Evolutionary conservation across 2,888 invertebrate genomes (phyloP), one percentile per base, ranked within the genome.

Genomic region (Pyrrhia umbra): DNA sequence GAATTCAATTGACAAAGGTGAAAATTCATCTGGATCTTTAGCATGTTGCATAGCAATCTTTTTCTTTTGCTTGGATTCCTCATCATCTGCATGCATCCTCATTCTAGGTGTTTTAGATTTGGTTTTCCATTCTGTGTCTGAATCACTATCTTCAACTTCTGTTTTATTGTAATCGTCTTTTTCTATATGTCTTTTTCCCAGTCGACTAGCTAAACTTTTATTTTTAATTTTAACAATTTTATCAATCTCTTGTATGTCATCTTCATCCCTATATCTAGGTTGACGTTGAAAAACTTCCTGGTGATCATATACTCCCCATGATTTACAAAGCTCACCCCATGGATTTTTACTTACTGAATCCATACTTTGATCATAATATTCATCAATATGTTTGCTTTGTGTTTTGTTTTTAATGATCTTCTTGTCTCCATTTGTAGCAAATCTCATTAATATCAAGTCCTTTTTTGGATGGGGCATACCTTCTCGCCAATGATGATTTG

Each of bases 11-110:
- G 93, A 94, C 58, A 95, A 77, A 61, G 94, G 90, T 54, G 94
- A 90, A 89, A 85, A 93, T 55, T 75, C 78, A 58, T 90, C 89
- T 40, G 80, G 83, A 15, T 86, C 82, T 70, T 82, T 76, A 16
- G 80, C 71, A 59, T 77, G 77, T 79, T 79, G 86, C 60, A 61
- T 77, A 67, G 66, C 56, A 71, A 81, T 84, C 79, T 79, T 89
- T 79, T 80, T 91, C 80, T 89, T 92, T 75, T 83, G 90, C 83
- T 96, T 96, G 59, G 96, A 96, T 88, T 97, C 97, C 89, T 97
- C 97, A 85, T 98, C 98, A 90, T 98, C 98, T n/a, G 98, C 98
- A 88, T 97, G 97, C 98, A 98, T 98, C 80, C 97, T 94, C 97
- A 98, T 97, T 81, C 97, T 92, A 8, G 97, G 96, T 47, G 96